These are phyloP conservation scores for Latheticus oryzae DNA, from an alignment of 2,888 invertebrate species.

Conservation along the genomic window DNA sequence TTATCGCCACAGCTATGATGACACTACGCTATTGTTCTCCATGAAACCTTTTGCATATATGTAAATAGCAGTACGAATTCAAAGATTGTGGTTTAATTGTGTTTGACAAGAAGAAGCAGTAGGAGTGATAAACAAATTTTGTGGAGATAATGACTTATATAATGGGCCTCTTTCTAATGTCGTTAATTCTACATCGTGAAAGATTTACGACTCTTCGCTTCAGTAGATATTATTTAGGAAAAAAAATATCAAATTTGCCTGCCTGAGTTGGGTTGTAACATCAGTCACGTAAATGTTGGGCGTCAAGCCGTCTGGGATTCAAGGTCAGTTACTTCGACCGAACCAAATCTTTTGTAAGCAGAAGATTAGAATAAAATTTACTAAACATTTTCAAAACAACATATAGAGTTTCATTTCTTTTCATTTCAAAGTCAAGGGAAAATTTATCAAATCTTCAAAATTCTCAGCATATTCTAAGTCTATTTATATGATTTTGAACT, in stretches of 20 bases:
- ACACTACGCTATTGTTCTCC: constrained; percentile 59
- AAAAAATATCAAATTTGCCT: constrained; percentile 41
- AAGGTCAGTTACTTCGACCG: constrained; percentile 39
- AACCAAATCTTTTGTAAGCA: constrained; percentile 31
- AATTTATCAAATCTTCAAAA: constrained; percentile 4
- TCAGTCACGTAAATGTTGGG: constrained; percentile 42
- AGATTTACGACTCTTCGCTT: constrained; percentile 39
- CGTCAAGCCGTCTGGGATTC: constrained; percentile 51
- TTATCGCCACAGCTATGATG: constrained; percentile 61
- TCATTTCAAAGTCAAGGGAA: too few species aligned
- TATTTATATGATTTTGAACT: constrained; percentile 9
- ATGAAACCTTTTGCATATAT: constrained; percentile 53
- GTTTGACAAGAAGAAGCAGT: constrained; percentile 27
- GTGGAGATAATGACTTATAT: constrained; percentile 30
- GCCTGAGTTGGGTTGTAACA: constrained; percentile 31
- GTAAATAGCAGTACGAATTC: constrained; percentile 47
- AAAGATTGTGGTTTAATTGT: constrained; percentile 37
- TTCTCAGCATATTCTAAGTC: neutral
- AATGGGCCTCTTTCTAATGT: constrained; percentile 29
- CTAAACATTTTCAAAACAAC: constrained; percentile 9
- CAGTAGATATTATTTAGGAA: constrained; percentile 32
- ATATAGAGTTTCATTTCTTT: neutral
- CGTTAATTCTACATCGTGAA: constrained; percentile 29
- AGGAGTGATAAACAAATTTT: constrained; percentile 28
- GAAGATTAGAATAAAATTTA: constrained; percentile 7